Percentiles rank a stretch among this genome's conserved stretches.
Conservation (phyloP, 2,888 invertebrate genomes). For the Dryococelus australis region DNA sequence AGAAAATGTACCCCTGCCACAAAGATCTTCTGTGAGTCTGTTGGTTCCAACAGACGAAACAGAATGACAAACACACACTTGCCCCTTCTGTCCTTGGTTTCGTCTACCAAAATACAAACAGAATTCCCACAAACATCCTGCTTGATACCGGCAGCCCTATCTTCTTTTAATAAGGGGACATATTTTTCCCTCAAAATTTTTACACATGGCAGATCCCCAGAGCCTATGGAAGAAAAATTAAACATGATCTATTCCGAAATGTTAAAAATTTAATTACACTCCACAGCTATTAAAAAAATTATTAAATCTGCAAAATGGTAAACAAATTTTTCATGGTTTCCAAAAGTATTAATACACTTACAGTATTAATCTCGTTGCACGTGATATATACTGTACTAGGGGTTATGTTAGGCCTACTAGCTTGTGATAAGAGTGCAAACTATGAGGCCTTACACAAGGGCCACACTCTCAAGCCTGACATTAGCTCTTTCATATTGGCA, state of each 20-base stretch:
- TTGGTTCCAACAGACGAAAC: slow-evolving; percentile 4
- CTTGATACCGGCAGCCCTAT: neutral
- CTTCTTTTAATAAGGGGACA: neutral
- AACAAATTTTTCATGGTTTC: too few relatives aligned
- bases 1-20: neutral
- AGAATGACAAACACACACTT: slow-evolving; percentile 19
- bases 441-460: too few relatives aligned
- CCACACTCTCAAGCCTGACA: too few relatives aligned
- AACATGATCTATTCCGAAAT: neutral
- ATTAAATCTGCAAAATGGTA: too few relatives aligned
- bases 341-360: neutral
- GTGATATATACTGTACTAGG: too few relatives aligned
- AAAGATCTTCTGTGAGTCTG: slow-evolving; percentile 13
- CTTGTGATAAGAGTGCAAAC: too few relatives aligned
- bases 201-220: slow-evolving; percentile 16
- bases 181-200: neutral
- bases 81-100: neutral
- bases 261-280: neutral
- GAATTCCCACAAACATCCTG: neutral
- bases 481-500: too few relatives aligned
- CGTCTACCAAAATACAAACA: neutral
- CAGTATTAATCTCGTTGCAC: too few relatives aligned
- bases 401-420: too few relatives aligned
- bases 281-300: neutral
- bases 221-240: neutral